Percentiles rank a stretch among this genome's conserved stretches.
Conservation (phyloP, 1,140 invertebrate genomes). For the Drosophila virilis region DNA sequence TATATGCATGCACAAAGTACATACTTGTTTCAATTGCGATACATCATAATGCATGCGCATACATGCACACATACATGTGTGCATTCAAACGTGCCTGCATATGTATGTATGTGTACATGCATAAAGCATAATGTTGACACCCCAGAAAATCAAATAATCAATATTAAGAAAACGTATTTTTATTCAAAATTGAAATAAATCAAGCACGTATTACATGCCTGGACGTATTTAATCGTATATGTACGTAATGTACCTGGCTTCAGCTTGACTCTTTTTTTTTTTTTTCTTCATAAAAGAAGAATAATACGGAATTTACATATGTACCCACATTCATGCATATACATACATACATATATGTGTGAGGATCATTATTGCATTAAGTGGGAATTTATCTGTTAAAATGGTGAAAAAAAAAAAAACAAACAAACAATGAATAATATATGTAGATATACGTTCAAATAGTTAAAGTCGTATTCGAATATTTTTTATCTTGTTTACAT, state of each 20-base stretch:
- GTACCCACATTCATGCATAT: not conserved
- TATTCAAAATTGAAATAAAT: slow-evolving; percentile 37
- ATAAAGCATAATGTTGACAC: slow-evolving; percentile 1
- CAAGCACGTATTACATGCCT: slow-evolving; percentile 30
- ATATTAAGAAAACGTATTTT: slow-evolving; percentile 24
- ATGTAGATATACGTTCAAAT: not conserved
- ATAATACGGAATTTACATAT: not conserved
- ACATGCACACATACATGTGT: slow-evolving; percentile 13
- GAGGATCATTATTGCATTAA: slow-evolving; percentile 7
- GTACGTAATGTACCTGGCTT: slow-evolving; percentile 17
- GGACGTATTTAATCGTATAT: slow-evolving; percentile 31
- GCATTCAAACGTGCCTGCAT: not conserved
- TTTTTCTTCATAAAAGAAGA: slow-evolving; percentile 9
- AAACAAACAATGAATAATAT: not conserved
- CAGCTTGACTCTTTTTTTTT: slow-evolving; percentile 17
- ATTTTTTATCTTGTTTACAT: not conserved
- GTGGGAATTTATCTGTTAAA: slow-evolving; percentile 3
- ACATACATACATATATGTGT: not conserved
- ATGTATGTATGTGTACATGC: not conserved
- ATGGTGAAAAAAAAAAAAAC: not conserved
- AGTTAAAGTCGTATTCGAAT: not conserved
- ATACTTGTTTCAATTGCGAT: not conserved
- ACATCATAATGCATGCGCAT: not conserved
- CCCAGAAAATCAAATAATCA: slow-evolving; percentile 37
- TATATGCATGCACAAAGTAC: not conserved